phyloP scores from a whole-genome alignment of 92 coral and sea anemone species.

The Zoanthus sociatus region DNA sequence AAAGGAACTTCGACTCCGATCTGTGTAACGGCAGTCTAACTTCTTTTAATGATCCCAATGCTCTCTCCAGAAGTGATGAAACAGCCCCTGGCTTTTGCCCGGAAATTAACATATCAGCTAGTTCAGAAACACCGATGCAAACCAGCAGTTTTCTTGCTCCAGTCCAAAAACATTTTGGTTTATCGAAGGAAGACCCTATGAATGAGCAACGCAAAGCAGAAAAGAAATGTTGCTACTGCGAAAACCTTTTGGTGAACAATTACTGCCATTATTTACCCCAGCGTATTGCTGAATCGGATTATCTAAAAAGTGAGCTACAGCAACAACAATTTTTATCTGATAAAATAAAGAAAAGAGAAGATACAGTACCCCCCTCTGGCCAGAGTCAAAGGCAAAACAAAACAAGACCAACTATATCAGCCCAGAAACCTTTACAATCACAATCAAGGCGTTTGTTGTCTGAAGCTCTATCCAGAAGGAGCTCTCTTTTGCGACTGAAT shows the following conservation, averaged over 20 bases:
- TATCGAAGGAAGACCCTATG: no score
- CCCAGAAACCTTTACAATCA: neutral
- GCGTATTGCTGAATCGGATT: neutral
- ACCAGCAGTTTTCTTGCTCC: neutral
- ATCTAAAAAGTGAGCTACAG: neutral
- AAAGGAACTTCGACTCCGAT: neutral
- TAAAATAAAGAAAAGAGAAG: neutral
- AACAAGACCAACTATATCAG: neutral
- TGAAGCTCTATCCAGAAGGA: neutral
- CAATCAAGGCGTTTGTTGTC: neutral
- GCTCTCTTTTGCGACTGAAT: neutral
- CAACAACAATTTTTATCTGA: neutral
- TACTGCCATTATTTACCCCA: neutral
- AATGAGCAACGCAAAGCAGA: neutral
- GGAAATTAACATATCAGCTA: neutral
- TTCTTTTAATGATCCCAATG: neutral
- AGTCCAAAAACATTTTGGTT: no score
- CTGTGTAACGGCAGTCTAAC: neutral
- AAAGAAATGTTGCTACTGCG: neutral
- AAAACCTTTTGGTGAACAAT: neutral
- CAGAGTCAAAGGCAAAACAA: neutral
- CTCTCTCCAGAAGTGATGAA: neutral
- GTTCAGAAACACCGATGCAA: neutral
- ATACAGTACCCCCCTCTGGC: neutral
- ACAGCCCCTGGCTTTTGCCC: neutral